These are phyloP conservation scores for Prunella himalayana DNA, from an alignment of 2,113 vertebrate genomes.

Conservation along the genomic window DNA sequence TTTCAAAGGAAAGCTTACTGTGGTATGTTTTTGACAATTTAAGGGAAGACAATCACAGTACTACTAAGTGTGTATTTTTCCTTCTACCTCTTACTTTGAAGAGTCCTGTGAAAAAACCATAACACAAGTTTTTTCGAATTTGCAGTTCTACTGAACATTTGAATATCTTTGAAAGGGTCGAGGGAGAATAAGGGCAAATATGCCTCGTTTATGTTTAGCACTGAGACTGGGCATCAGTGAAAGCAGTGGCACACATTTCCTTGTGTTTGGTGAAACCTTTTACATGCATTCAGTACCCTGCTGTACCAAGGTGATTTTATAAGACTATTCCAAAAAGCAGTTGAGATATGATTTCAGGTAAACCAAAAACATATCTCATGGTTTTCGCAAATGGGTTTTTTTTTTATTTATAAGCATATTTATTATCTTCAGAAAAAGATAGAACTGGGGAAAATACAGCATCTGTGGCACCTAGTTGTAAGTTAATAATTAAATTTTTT, in stretches of 20 bases:
- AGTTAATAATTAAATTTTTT: neutral
- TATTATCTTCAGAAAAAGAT: neutral
- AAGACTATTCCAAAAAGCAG: neutral
- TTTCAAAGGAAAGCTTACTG: neutral
- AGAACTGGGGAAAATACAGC: neutral
- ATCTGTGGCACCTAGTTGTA: neutral
- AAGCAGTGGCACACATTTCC: neutral
- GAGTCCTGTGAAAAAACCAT: neutral
- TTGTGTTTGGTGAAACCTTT: neutral
- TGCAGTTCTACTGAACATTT: neutral
- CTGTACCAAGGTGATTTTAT: neutral
- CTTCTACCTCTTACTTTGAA: neutral
- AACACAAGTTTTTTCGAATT: neutral
- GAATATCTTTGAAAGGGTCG: neutral
- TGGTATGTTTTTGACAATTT: neutral
- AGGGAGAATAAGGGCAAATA: neutral
- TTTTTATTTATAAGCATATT: neutral
- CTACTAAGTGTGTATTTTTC: neutral
- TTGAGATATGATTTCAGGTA: neutral
- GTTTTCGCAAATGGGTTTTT: neutral
- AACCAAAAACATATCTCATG: neutral
- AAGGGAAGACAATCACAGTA: neutral
- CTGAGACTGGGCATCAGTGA: neutral
- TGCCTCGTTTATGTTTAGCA: conserved; percentile 6
- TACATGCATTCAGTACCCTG: neutral